Conservation (phyloP, 92 coral and sea anemone species). For the Actinostola sp. region DNA sequence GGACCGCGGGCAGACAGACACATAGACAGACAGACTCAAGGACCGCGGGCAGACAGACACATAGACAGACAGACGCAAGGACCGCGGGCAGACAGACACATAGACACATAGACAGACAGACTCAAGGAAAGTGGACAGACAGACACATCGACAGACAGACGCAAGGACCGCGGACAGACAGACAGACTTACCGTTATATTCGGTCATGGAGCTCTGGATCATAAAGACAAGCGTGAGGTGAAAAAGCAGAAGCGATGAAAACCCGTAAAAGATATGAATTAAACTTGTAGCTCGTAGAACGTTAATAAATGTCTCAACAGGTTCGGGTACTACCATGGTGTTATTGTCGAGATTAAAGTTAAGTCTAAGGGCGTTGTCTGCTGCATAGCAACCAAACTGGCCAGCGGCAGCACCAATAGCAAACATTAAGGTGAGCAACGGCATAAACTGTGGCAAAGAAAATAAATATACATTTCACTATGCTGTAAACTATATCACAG, state of each 20-base stretch:
- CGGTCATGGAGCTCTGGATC: slow-evolving; percentile 92
- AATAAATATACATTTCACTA: too few species aligned
- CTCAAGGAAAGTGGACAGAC: too few species aligned
- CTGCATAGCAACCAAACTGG: slow-evolving; percentile 90
- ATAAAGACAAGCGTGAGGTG: slow-evolving; percentile 83
- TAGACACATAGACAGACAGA: too few species aligned
- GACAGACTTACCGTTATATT: slow-evolving; percentile 73
- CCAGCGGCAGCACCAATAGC: slow-evolving; percentile 93
- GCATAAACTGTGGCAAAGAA: slow-evolving; percentile 66
- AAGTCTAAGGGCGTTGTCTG: slow-evolving; percentile 78
- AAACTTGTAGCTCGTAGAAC: slow-evolving; percentile 85
- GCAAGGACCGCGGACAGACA: background rate
- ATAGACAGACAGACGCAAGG: slow-evolving; percentile 3
- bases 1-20: slow-evolving; percentile 8
- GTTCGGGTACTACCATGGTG: slow-evolving; percentile 56
- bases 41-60: background rate
- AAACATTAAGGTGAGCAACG: slow-evolving; percentile 62
- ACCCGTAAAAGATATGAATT: slow-evolving; percentile 86
- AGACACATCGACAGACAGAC: background rate
- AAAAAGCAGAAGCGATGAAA: slow-evolving; percentile 75
- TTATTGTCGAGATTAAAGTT: slow-evolving; percentile 60
- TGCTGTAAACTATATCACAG: too few species aligned
- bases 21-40: background rate
- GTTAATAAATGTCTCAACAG: slow-evolving; percentile 71
- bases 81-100: too few species aligned